These are phyloP conservation scores for Sebastes iracundus DNA, from an alignment of 2,797 vertebrate species.

Conservation along the genomic window DNA sequence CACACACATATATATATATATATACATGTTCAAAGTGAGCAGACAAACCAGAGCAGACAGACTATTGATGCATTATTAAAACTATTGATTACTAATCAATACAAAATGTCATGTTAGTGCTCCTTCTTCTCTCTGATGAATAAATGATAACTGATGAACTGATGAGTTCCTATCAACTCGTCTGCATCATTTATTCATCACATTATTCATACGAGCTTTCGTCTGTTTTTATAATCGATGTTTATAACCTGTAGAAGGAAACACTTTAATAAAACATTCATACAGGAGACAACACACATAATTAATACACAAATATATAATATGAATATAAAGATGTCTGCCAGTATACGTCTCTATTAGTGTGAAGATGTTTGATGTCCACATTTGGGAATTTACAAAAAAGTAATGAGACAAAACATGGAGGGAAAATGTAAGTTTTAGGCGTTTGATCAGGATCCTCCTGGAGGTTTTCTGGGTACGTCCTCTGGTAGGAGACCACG, in stretches of 20 bases:
- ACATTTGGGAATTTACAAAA: too few species aligned
- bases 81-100: constrained; percentile 32
- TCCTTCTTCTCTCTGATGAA: background rate
- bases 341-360: too few species aligned
- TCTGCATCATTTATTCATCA: constrained; percentile 50
- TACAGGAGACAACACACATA: background rate
- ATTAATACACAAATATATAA: constrained; percentile 1
- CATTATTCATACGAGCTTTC: background rate
- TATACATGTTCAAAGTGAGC: background rate
- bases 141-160: background rate
- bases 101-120: background rate
- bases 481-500: too few species aligned
- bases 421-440: too few species aligned
- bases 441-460: too few species aligned
- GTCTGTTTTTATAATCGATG: constrained; percentile 28
- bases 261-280: constrained; percentile 41
- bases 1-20: constrained; percentile 12
- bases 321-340: background rate
- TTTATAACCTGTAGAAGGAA: constrained; percentile 22
- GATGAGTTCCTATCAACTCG: background rate
- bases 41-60: constrained; percentile 3
- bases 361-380: too few species aligned
- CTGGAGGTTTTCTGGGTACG: too few species aligned
- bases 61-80: constrained; percentile 60
- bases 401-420: too few species aligned